These are phyloP conservation scores for Centropus bengalensis DNA, from an alignment of 2,113 vertebrate species.

Conservation along the genomic window DNA sequence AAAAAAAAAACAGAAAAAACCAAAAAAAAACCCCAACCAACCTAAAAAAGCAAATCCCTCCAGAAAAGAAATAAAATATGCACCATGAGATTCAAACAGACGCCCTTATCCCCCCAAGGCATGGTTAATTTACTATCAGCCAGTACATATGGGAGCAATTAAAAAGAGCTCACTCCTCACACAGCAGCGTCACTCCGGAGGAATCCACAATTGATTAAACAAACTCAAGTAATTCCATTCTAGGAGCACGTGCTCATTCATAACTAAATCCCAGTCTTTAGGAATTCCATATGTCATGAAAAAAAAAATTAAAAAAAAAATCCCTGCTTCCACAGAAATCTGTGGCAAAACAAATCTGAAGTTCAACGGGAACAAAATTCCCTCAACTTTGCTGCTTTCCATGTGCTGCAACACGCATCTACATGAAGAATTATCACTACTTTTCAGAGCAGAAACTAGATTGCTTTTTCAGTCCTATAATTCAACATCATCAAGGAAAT, in stretches of 20 bases:
- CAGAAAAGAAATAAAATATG: constrained; percentile 35
- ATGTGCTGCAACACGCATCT: neutral
- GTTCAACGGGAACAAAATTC: neutral
- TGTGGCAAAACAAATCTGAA: neutral
- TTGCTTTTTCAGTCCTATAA: neutral
- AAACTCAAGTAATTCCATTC: constrained; percentile 46
- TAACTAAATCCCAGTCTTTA: constrained; percentile 7
- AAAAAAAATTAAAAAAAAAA: neutral
- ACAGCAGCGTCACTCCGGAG: constrained; percentile 10
- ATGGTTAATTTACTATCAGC: constrained; percentile 39
- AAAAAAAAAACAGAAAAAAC: neutral
- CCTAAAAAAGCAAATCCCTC: neutral
- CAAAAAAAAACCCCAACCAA: neutral
- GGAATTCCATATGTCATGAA: neutral
- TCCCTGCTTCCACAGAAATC: neutral
- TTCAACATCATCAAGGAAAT: neutral
- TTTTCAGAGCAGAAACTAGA: neutral
- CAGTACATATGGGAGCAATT: constrained; percentile 49
- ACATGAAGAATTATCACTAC: neutral
- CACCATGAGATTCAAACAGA: neutral
- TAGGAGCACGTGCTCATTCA: constrained; percentile 44
- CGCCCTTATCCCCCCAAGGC: neutral
- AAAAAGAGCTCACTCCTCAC: constrained; percentile 17
- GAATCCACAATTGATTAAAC: constrained; percentile 48
- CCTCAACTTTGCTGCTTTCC: neutral